A percentile compares a stretch with the other conserved stretches of the same genome.
Evolutionary conservation across 23 tunicate genomes (phyloP).

Genomic region (Trididemnum nubilum): DNA sequence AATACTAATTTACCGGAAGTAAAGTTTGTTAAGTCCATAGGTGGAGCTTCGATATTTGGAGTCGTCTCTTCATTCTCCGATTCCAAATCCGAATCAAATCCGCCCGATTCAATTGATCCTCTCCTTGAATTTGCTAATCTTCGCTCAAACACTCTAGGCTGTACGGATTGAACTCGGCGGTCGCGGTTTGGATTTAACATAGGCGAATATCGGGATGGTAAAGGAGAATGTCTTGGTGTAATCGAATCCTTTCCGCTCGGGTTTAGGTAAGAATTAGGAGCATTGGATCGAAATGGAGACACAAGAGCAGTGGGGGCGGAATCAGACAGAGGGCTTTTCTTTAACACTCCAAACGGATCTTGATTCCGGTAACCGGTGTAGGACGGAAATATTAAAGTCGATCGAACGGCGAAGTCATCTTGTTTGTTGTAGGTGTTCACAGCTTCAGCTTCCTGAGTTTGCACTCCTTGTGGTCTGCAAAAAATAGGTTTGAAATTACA

Average conservation of each 20-base stretch:
- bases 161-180: slow-evolving; percentile 21
- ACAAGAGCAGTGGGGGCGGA: slow-evolving; percentile 30
- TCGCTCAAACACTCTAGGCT: background rate
- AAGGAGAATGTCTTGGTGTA: slow-evolving; percentile 31
- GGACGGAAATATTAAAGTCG: slow-evolving; percentile 59
- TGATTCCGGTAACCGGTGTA: slow-evolving; percentile 52
- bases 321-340: background rate
- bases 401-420: slow-evolving; percentile 26
- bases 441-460: slow-evolving; percentile 38
- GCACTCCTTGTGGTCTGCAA: slow-evolving; percentile 1
- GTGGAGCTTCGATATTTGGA: no score
- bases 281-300: slow-evolving; percentile 15
- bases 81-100: slow-evolving; percentile 71
- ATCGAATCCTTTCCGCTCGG: background rate
- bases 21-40: no score
- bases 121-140: background rate
- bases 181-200: slow-evolving; percentile 24
- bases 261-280: background rate
- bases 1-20: no score
- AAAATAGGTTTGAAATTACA: no score
- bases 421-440: slow-evolving; percentile 34
- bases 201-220: slow-evolving; percentile 45
- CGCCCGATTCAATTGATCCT: slow-evolving; percentile 28
- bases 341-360: slow-evolving; percentile 13
- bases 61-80: slow-evolving; percentile 15